Conservation (phyloP, 1,140 invertebrate species). For the Hormaphis cornu region DNA sequence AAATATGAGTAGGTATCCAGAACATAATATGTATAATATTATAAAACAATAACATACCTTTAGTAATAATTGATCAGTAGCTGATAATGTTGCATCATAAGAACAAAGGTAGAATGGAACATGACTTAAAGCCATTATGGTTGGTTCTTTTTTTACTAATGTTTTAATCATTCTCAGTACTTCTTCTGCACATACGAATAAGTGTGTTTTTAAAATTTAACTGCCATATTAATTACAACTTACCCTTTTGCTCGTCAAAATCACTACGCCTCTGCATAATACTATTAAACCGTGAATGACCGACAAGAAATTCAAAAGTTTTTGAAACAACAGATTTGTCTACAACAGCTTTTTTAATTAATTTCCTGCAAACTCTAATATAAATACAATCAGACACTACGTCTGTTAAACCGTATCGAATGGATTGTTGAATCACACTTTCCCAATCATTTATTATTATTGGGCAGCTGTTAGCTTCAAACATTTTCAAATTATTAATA, state of each 20-base stretch:
- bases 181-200: not conserved
- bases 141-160: constrained; percentile 22
- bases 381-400: not conserved
- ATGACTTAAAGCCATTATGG: constrained; percentile 51
- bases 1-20: not conserved
- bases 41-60: constrained; percentile 39
- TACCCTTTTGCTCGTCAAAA: not conserved
- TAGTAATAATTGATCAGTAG: constrained; percentile 55
- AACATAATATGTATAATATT: not conserved
- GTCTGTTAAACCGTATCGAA: constrained; percentile 4
- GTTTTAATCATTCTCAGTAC: constrained; percentile 16
- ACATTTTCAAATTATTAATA: not conserved
- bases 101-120: constrained; percentile 60
- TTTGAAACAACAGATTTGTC: not conserved
- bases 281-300: constrained; percentile 8
- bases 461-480: not conserved
- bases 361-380: not conserved
- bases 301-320: not conserved
- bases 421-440: not conserved
- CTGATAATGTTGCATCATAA: constrained; percentile 56
- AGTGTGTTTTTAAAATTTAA: not conserved
- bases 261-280: constrained; percentile 12
- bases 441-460: constrained; percentile 6
- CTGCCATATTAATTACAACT: not conserved
- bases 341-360: not conserved